Conservation (phyloP, 2,797 vertebrate genomes). For the Pagetopsis macropterus region DNA sequence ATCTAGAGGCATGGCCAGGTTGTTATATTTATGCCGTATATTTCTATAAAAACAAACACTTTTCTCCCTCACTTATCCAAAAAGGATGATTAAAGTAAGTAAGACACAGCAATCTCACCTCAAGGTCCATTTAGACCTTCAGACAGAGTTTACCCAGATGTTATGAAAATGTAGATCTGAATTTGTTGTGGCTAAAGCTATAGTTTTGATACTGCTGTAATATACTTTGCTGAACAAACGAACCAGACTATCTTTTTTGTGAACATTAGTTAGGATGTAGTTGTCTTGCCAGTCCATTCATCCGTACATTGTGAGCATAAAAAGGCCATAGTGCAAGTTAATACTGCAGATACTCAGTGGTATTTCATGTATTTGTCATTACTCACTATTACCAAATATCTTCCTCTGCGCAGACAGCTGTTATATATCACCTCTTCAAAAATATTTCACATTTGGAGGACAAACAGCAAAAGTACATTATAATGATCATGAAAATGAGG, state of each 20-base stretch:
- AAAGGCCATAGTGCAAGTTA: not conserved
- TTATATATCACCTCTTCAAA: not conserved
- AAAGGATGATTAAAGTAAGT: not conserved
- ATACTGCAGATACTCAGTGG: not conserved
- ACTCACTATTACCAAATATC: not conserved
- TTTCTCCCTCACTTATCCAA: not conserved
- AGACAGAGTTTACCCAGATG: not conserved
- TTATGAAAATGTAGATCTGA: not conserved
- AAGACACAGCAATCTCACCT: not conserved
- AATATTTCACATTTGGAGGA: not conserved
- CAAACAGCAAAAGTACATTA: not conserved
- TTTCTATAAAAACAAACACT: constrained; percentile 1
- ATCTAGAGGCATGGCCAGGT: not conserved
- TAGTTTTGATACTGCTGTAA: not conserved
- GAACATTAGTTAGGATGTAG: not conserved
- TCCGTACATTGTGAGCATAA: not conserved
- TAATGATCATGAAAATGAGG: constrained; percentile 17
- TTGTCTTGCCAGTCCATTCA: not conserved
- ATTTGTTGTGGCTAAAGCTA: not conserved
- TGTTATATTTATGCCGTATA: not conserved
- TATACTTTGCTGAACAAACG: not conserved
- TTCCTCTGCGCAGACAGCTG: not conserved
- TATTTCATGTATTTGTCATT: not conserved
- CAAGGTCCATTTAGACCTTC: not conserved
- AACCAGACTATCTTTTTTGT: not conserved